Evolutionary conservation across 2,888 invertebrate species (phyloP).

Genomic region (Xanthia togata): DNA sequence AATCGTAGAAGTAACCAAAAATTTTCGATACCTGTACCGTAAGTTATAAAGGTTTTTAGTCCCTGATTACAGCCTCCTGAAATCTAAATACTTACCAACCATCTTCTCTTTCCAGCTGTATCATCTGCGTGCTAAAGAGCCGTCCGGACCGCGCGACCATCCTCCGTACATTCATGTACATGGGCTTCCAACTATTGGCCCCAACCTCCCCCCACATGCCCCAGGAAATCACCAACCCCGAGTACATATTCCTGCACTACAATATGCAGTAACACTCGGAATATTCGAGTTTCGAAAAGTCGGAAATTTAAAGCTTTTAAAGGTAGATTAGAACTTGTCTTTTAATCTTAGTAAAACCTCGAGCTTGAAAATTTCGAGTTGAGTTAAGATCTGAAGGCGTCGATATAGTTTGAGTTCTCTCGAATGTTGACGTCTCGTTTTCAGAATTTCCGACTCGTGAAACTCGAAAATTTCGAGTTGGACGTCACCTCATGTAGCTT

Average conservation of each 20-base stretch:
- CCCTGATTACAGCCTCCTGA: not conserved
- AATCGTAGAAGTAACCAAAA: too few species aligned
- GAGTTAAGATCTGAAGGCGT: slow-evolving; percentile 34
- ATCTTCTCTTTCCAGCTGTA: slow-evolving; percentile 80
- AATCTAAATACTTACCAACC: not conserved
- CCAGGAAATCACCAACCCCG: slow-evolving; percentile 90
- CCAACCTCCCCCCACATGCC: slow-evolving; percentile 92
- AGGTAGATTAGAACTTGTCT: slow-evolving; percentile 25
- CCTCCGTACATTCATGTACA: slow-evolving; percentile 98
- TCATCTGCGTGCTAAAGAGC: slow-evolving; percentile 95
- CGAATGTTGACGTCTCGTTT: slow-evolving; percentile 23
- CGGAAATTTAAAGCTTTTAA: slow-evolving; percentile 51
- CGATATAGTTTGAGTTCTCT: slow-evolving; percentile 32
- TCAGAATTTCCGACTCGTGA: slow-evolving; percentile 48
- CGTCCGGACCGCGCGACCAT: slow-evolving; percentile 96
- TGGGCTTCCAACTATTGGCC: slow-evolving; percentile 97
- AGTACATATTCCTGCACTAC: slow-evolving; percentile 90
- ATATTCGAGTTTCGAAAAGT: slow-evolving; percentile 56
- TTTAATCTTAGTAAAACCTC: slow-evolving; percentile 43
- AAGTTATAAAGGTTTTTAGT: too few species aligned
- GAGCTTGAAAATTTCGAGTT: slow-evolving; percentile 57
- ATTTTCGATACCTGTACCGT: too few species aligned
- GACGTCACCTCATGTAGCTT: slow-evolving; percentile 48
- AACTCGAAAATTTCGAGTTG: slow-evolving; percentile 62
- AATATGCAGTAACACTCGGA: slow-evolving; percentile 83